These are phyloP conservation scores for Hycleus cichorii DNA, from an alignment of 1,140 invertebrate genomes.

Conservation along the genomic window DNA sequence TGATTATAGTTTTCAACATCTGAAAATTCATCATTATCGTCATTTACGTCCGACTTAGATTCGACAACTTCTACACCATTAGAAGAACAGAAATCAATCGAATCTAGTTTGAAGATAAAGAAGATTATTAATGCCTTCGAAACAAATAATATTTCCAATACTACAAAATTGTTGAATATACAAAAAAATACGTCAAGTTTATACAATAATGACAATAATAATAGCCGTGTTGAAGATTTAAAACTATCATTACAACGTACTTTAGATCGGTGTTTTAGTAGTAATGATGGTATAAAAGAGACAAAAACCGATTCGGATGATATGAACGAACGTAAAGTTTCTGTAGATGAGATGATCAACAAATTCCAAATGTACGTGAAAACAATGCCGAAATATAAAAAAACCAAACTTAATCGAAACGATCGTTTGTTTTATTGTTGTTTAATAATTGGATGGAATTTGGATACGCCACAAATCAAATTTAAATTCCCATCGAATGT, in stretches of 20 bases:
- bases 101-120: constrained; percentile 25
- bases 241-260: constrained; percentile 18
- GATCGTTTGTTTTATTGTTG: constrained; percentile 54
- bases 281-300: constrained; percentile 5
- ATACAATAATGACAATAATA: background rate
- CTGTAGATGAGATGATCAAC: constrained; percentile 39
- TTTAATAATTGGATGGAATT: constrained; percentile 56
- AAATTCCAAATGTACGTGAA: constrained; percentile 37
- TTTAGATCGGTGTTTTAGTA: constrained; percentile 21
- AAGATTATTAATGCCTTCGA: constrained; percentile 33
- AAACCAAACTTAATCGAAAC: constrained; percentile 20
- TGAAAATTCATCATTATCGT: constrained; percentile 24
- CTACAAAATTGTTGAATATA: background rate
- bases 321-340: constrained; percentile 4
- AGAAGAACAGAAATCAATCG: constrained; percentile 17
- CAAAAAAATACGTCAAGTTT: background rate
- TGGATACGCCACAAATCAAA: constrained; percentile 57
- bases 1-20: background rate
- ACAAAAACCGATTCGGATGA: constrained; percentile 7
- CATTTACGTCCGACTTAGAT: constrained; percentile 34
- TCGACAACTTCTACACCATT: constrained; percentile 29
- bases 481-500: constrained; percentile 58
- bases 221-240: constrained; percentile 13
- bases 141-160: constrained; percentile 7
- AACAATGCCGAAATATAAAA: constrained; percentile 28